Conservation (phyloP, 2,113 vertebrate genomes). For the Syrrhaptes paradoxus region DNA sequence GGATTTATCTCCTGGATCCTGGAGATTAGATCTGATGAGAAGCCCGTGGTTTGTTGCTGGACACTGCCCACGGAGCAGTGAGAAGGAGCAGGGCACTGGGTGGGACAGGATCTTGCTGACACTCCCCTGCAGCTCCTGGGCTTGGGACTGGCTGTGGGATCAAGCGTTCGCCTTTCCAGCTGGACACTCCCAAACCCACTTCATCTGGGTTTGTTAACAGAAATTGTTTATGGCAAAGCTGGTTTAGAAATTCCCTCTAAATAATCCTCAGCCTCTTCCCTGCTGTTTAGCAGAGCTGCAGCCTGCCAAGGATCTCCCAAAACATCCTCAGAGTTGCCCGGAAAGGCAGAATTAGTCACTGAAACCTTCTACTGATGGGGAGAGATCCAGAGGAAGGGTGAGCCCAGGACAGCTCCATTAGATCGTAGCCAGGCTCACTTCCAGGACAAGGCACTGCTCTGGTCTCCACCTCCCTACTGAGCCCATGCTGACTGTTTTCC, state of each 20-base stretch:
- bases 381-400: neutral
- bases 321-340: neutral
- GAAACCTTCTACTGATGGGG: neutral
- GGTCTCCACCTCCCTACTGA: neutral
- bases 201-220: neutral
- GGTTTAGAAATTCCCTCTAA: neutral
- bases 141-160: slow-evolving; percentile 26
- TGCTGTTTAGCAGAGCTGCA: neutral
- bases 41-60: neutral
- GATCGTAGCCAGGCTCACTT: neutral
- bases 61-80: neutral
- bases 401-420: neutral
- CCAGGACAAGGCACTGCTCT: neutral
- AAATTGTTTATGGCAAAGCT: neutral
- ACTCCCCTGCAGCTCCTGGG: neutral
- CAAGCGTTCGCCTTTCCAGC: slow-evolving; percentile 9
- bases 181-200: slow-evolving; percentile 22
- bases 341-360: neutral
- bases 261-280: neutral
- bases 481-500: neutral
- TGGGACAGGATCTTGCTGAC: slow-evolving; percentile 24
- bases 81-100: neutral
- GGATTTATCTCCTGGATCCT: neutral
- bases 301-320: neutral
- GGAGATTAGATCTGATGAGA: neutral